Percentiles rank a stretch among this genome's conserved stretches.
These are phyloP conservation scores for Odocoileus virginianus DNA, from an alignment of 2,113 vertebrate species.

Conservation along the genomic window DNA sequence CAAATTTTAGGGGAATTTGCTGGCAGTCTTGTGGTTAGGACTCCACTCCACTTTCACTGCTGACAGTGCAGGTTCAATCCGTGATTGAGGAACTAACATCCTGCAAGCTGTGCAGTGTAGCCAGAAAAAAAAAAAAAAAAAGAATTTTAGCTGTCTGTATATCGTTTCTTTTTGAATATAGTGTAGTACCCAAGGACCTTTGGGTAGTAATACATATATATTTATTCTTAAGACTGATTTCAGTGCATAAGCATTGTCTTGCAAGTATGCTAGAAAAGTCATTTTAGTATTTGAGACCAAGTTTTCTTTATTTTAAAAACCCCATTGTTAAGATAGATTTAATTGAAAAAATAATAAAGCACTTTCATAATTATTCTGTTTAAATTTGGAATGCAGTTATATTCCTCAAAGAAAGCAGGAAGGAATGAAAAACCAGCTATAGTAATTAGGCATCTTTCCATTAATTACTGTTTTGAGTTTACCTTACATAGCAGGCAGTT, in stretches of 20 bases:
- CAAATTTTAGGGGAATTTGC: not conserved
- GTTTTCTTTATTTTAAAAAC: conserved; percentile 6
- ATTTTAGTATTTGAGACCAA: not conserved
- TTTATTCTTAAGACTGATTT: not conserved
- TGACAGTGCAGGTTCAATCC: not conserved
- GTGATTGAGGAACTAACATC: not conserved
- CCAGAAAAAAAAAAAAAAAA: not conserved
- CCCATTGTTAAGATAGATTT: not conserved
- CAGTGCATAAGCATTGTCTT: not conserved
- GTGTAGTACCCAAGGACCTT: not conserved
- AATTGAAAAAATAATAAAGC: not conserved
- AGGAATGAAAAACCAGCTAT: not conserved
- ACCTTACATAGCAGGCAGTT: not conserved
- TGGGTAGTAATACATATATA: not conserved
- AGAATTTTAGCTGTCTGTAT: not conserved
- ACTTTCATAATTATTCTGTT: not conserved
- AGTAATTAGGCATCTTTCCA: not conserved
- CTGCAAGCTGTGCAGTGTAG: not conserved
- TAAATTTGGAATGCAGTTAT: not conserved
- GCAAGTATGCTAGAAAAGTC: not conserved
- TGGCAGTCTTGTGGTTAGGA: not conserved
- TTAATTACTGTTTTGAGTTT: conserved; percentile 6
- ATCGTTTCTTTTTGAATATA: not conserved
- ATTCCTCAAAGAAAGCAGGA: not conserved
- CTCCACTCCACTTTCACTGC: not conserved